Percentiles rank a stretch among this genome's conserved stretches.
Conservation (phyloP, 2,888 invertebrate genomes). For the Odontocolon sp. region DNA sequence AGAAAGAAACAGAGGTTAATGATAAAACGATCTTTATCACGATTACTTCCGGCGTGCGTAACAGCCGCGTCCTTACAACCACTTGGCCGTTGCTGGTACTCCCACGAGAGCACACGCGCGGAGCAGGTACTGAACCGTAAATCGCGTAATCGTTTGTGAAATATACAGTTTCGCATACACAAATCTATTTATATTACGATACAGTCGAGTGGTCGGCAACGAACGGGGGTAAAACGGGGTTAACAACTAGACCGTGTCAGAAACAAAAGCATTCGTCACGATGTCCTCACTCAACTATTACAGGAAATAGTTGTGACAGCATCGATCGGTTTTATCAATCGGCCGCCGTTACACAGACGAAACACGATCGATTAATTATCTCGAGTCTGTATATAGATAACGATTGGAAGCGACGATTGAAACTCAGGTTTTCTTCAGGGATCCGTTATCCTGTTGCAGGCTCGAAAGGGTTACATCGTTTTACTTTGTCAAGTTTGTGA, state of each 20-base stretch:
- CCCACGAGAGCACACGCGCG: conserved; percentile 50
- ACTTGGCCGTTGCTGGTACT: conserved; percentile 14
- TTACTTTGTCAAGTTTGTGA: neutral
- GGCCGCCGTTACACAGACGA: too few species aligned
- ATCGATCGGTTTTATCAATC: too few species aligned
- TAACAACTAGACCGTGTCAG: conserved; percentile 48
- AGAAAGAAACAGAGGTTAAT: conserved; percentile 16
- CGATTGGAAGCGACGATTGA: too few species aligned
- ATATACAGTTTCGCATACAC: conserved; percentile 46
- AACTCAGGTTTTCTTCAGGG: too few species aligned
- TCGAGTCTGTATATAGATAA: too few species aligned
- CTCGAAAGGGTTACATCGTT: conserved; percentile 2
- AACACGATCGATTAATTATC: too few species aligned
- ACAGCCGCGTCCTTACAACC: conserved; percentile 30
- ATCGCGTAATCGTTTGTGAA: conserved; percentile 57
- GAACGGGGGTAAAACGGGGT: neutral
- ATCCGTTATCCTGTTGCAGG: too few species aligned
- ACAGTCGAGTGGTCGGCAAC: conserved; percentile 16
- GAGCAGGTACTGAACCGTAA: conserved; percentile 56
- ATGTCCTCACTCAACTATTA: too few species aligned
- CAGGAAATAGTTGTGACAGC: too few species aligned
- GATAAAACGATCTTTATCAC: conserved; percentile 57
- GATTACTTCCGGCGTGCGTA: conserved; percentile 58
- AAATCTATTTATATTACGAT: conserved; percentile 51
- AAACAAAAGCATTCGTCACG: conserved; percentile 40